Evolutionary conservation across 2,797 vertebrate species (phyloP).

Genomic region (Pseudochirops corinnae): DNA sequence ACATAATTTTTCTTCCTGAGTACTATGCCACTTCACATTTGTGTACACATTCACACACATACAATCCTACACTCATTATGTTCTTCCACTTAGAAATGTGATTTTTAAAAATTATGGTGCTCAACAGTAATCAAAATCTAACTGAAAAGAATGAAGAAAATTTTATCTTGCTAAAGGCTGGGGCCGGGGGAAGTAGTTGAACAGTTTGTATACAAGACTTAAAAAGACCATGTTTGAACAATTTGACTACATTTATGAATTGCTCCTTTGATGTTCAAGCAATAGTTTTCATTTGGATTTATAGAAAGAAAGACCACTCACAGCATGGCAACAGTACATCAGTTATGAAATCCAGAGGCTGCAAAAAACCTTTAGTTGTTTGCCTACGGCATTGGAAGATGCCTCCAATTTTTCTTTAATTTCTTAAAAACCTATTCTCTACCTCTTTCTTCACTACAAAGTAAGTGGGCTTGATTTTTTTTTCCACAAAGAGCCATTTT

Average conservation of each 20-base stretch:
- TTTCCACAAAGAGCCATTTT: conserved; percentile 86
- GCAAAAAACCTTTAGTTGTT: conserved; percentile 44
- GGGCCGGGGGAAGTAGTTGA: not conserved
- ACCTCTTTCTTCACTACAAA: conserved; percentile 68
- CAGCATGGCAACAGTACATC: conserved; percentile 10
- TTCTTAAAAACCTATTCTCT: conserved; percentile 29
- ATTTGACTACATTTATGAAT: not conserved
- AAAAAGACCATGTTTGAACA: not conserved
- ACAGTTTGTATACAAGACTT: not conserved
- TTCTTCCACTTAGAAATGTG: not conserved
- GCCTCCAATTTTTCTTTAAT: conserved; percentile 54
- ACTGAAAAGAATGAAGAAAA: not conserved
- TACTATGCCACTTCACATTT: not conserved
- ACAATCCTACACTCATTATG: not conserved
- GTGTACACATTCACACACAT: not conserved
- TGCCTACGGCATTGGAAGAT: conserved; percentile 30
- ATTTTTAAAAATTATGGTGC: conserved; percentile 6
- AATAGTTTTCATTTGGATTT: not conserved
- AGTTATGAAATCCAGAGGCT: not conserved
- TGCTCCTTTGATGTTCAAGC: not conserved
- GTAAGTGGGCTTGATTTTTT: conserved; percentile 64
- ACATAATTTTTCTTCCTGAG: not conserved
- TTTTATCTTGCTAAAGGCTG: not conserved
- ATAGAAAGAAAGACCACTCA: not conserved
- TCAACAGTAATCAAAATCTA: not conserved